Conservation (phyloP, 2,113 vertebrate genomes). For the Axis porcinus region DNA sequence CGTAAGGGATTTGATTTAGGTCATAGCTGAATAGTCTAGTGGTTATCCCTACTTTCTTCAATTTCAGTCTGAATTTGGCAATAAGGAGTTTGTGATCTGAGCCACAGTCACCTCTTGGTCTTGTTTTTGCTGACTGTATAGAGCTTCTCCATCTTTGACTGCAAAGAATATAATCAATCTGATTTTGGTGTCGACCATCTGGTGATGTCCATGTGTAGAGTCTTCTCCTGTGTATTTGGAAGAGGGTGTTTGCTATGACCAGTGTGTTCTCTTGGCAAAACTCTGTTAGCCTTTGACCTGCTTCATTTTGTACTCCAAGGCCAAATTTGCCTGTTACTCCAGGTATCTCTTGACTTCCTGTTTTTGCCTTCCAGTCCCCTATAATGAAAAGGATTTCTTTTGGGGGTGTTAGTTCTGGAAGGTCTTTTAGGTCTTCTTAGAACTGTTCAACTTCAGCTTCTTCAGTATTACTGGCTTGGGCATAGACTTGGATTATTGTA, state of each 20-base stretch:
- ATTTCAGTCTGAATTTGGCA: not conserved
- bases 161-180: not conserved
- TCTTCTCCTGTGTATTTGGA: not conserved
- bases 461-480: not conserved
- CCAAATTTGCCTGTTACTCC: not conserved
- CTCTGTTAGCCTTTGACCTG: not conserved
- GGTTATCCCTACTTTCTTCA: not conserved
- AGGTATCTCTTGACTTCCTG: not conserved
- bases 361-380: not conserved
- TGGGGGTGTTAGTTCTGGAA: not conserved
- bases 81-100: not conserved
- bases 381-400: not conserved
- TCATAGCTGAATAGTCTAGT: not conserved
- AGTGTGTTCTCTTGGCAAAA: not conserved
- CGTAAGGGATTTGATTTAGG: not conserved
- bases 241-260: not conserved
- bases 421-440: not conserved
- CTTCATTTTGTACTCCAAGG: not conserved
- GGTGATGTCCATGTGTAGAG: not conserved
- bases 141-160: not conserved
- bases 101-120: not conserved
- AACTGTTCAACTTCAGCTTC: not conserved
- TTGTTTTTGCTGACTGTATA: not conserved
- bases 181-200: not conserved
- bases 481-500: not conserved